Base-by-base conservation (phyloP, 2,113 vertebrate genomes). In the Rhodinocichla rosea region DNA sequence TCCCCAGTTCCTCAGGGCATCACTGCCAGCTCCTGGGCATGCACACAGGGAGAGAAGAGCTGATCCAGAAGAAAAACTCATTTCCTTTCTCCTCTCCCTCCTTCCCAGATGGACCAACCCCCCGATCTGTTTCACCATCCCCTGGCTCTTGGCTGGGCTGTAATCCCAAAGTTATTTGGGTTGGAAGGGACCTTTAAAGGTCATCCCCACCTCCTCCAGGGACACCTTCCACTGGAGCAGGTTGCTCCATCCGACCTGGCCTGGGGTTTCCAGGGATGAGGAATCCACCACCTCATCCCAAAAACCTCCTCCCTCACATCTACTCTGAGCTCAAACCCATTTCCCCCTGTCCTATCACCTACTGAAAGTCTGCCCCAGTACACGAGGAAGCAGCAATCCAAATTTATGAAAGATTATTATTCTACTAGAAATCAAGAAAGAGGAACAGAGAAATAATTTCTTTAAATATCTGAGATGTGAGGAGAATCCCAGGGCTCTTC, bases 341-440 rank as follows among this genome's bases (percentile, higher is more conserved):
- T 2, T 22, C 1, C 13, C 33, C 23, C 20, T 3, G 6, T 37
- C 33, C n/a, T 7, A 1, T 6, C 6, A 1, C 33, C 77, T 20
- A 3, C 23, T 37, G 10, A 53, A 33, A 60, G 32, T 33, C 74
- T 37, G 37, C 40, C 60, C 50, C 7, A 44, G 6, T 0, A 45
- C 26, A 5, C 2, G 28, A 52, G 37, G 50, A 49, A 94, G 55
- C 26, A 70, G 19, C 7, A 80, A 86, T 13, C 13, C 37, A 22
- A 49, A 77, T 10, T 35, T 14, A 17, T 3, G 30, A 21, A 67
- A 28, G 32, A 53, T 45, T 2, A 3, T 42, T 16, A 60, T 65
- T 69, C 55, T 17, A 42, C 19, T 24, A 16, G 26, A 69, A 92
- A 92, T 59, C 55, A 55, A 82, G 20, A 5, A 21, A 50, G 9